phyloP scores from a whole-genome alignment of 2,888 invertebrate genomes.

The Strigamia transsilvanica region DNA sequence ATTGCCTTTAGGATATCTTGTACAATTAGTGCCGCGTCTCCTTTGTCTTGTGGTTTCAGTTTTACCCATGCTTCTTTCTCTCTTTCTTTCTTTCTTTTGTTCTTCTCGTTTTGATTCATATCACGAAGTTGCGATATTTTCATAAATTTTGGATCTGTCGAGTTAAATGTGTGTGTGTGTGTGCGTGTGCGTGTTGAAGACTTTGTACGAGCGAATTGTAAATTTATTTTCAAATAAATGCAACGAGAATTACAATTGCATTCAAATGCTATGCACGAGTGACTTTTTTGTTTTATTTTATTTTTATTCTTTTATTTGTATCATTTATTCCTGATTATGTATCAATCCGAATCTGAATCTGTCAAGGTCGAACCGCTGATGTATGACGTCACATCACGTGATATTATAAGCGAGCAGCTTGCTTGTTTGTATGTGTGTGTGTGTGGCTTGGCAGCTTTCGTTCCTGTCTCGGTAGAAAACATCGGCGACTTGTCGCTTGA shows the following conservation, averaged over 20 bases:
- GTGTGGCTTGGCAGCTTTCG: no score
- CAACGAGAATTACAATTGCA: neutral
- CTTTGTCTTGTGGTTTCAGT: neutral
- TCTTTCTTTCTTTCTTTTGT: neutral
- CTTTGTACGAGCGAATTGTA: slow-evolving; percentile 26
- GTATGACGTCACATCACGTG: slow-evolving; percentile 28
- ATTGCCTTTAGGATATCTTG: no score
- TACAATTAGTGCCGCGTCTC: no score
- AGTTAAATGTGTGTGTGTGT: neutral
- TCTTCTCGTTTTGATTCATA: neutral
- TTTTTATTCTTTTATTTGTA: no score
- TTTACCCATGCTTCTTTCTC: neutral
- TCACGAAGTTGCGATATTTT: slow-evolving; percentile 35
- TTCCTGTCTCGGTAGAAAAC: no score
- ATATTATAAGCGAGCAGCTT: neutral
- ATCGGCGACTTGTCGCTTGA: no score
- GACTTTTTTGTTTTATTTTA: neutral
- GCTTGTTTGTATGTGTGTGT: no score
- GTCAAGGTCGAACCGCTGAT: neutral
- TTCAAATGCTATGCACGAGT: neutral
- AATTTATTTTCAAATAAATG: slow-evolving; percentile 35
- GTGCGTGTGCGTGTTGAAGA: neutral
- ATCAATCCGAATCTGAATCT: no score
- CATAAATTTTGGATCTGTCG: neutral
- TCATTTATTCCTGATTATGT: no score